Base-by-base conservation (phyloP, 2,888 invertebrate genomes). In the Amblyjoppa proteus region DNA sequence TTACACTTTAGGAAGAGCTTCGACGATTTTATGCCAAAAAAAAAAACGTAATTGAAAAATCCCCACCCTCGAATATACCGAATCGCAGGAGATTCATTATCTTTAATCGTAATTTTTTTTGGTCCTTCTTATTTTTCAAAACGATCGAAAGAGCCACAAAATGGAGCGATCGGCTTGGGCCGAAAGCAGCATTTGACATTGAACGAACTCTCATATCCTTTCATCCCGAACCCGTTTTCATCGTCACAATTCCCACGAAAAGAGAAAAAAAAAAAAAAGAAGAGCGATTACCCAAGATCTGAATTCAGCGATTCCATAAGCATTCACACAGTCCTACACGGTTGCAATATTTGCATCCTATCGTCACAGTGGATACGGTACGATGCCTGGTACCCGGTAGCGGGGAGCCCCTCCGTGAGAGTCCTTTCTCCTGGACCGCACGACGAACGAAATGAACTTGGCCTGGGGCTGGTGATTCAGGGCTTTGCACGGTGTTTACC, bases 401-500 rank as follows among this genome's bases (percentile, higher is more conserved):
- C 16, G 53, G 53, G 53, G 31, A 16, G 31, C 28, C 28, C 61
- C 31, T 64, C 64, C 64, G 34, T 64, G 64, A 64, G 78, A 68
- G 76, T 61, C 71, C 69, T 76, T 84, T 79, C 77, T 71, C 71
- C 77, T 78, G 61, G 82, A 80, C 80, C 66, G 53, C 84, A 34
- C 64, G 61, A 56, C 34, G 73, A 81, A 77, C 61, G 71, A 85
- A 85, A 85, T 82, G 81, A 85, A 88, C 56, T 83, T 86, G 82
- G 85, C 87, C 87, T 49, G 74, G 73, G 86, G 86, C 82, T 88
- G 85, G 78, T 86, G 83, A 88, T 88, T 87, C 83, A 87, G 83
- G 86, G 74, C 82, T 85, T 79, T 86, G 85, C 84, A 84, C 82
- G 71, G 84, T 84, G 83, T 87, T 86, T 87, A 86, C 85, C 82